phyloP scores from a whole-genome alignment of 2,113 vertebrate species.

The Lepus europaeus region DNA sequence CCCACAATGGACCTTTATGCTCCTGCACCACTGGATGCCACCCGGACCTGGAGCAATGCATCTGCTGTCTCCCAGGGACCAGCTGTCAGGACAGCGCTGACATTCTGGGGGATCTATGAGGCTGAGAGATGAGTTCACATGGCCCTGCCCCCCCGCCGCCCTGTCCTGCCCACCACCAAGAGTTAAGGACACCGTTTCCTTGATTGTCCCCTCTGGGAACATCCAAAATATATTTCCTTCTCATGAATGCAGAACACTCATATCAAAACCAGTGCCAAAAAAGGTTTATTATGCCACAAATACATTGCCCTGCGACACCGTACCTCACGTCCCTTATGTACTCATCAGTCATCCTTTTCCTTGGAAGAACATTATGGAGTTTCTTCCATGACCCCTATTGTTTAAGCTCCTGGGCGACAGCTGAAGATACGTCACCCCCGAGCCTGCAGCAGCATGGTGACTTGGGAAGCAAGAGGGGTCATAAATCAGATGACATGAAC shows the following conservation, averaged over 20 bases:
- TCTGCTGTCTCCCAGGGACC: neutral
- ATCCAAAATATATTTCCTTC: constrained; percentile 10
- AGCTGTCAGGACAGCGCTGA: neutral
- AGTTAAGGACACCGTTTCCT: neutral
- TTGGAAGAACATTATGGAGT: constrained; percentile 27
- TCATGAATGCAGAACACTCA: constrained; percentile 60
- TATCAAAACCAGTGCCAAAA: constrained; percentile 56
- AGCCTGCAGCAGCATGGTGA: constrained; percentile 50
- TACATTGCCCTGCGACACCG: constrained; percentile 29
- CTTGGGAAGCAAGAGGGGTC: constrained; percentile 8
- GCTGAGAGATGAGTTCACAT: neutral
- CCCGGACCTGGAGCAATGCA: accelerated
- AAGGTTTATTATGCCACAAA: constrained; percentile 72
- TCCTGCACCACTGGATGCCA: neutral
- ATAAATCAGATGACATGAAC: neutral
- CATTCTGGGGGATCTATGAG: neutral
- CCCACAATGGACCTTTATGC: neutral
- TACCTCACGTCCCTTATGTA: constrained; percentile 43
- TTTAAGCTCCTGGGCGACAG: constrained; percentile 48
- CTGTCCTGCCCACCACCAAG: neutral
- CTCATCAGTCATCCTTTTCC: neutral
- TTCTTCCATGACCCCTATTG: neutral
- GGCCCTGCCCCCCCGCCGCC: neutral
- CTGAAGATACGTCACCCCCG: constrained; percentile 8
- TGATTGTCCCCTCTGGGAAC: constrained; percentile 4